These are phyloP conservation scores for Bicyclus anynana DNA, from an alignment of 1,140 invertebrate species.

Conservation along the genomic window DNA sequence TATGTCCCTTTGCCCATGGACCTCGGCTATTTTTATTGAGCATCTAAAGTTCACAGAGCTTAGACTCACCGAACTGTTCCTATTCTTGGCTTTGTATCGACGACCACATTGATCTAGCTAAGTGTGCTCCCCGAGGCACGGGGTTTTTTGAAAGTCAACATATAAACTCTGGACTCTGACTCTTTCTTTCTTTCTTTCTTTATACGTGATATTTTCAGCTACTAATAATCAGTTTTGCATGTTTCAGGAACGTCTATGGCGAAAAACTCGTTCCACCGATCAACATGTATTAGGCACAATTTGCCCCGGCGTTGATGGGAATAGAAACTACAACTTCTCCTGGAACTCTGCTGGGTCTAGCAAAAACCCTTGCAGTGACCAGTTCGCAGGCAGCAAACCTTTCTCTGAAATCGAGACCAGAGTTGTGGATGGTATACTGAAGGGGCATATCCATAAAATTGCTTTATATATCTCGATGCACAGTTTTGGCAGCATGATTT, in stretches of 20 bases:
- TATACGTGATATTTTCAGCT: too few relatives aligned
- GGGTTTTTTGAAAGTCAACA: too few relatives aligned
- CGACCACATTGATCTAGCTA: too few relatives aligned
- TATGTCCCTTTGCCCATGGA: too few relatives aligned
- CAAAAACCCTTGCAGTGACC: constrained; percentile 80
- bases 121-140: too few relatives aligned
- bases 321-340: constrained; percentile 80
- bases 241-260: constrained; percentile 23
- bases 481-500: constrained; percentile 56
- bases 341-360: constrained; percentile 82
- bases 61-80: too few relatives aligned
- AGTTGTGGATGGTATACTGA: constrained; percentile 63
- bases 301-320: constrained; percentile 79
- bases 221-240: too few relatives aligned
- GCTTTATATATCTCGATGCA: constrained; percentile 53
- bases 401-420: constrained; percentile 85
- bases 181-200: too few relatives aligned
- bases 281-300: background rate
- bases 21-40: too few relatives aligned
- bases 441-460: constrained; percentile 40
- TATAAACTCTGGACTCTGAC: too few relatives aligned
- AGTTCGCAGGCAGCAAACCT: constrained; percentile 80
- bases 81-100: too few relatives aligned
- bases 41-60: too few relatives aligned
- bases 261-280: constrained; percentile 28